A percentile compares a stretch with the other conserved stretches of the same genome.
Conservation (phyloP, 2,888 invertebrate genomes). For the Thera britannica region DNA sequence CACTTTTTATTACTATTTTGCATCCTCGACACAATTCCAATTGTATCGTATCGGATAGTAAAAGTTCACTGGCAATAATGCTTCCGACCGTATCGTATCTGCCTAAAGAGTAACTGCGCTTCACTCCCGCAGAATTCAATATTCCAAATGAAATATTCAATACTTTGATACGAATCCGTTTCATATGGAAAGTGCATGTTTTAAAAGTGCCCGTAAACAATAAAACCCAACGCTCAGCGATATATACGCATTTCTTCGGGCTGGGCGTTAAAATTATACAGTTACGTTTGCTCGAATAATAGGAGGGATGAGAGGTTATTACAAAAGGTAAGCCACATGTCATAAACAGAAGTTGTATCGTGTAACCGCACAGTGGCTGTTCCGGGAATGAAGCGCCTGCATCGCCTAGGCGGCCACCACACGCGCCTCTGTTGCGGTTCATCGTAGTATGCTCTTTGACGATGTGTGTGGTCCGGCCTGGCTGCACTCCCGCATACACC, state of each 20-base stretch:
- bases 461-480: constrained; percentile 56
- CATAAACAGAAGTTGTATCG: constrained; percentile 53
- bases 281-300: constrained; percentile 24
- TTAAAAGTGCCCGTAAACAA: constrained; percentile 51
- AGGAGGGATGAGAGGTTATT: constrained; percentile 27
- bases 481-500: constrained; percentile 44
- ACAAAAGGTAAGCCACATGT: constrained; percentile 44
- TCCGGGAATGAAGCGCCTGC: constrained; percentile 49
- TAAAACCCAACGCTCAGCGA: constrained; percentile 26
- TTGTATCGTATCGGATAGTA: constrained; percentile 43
- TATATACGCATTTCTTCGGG: constrained; percentile 17
- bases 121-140: constrained; percentile 58
- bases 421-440: constrained; percentile 60
- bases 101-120: constrained; percentile 43
- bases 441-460: constrained; percentile 48
- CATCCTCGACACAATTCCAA: constrained; percentile 46
- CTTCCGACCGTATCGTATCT: constrained; percentile 38
- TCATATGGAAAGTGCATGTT: constrained; percentile 59
- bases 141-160: constrained; percentile 72
- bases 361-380: constrained; percentile 48
- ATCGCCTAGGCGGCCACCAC: constrained; percentile 48
- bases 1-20: constrained; percentile 40
- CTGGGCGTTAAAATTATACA: constrained; percentile 19
- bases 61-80: constrained; percentile 35
- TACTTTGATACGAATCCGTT: constrained; percentile 57